Evolutionary conservation across 2,113 vertebrate species (phyloP).

Genomic region (Peromyscus leucopus): DNA sequence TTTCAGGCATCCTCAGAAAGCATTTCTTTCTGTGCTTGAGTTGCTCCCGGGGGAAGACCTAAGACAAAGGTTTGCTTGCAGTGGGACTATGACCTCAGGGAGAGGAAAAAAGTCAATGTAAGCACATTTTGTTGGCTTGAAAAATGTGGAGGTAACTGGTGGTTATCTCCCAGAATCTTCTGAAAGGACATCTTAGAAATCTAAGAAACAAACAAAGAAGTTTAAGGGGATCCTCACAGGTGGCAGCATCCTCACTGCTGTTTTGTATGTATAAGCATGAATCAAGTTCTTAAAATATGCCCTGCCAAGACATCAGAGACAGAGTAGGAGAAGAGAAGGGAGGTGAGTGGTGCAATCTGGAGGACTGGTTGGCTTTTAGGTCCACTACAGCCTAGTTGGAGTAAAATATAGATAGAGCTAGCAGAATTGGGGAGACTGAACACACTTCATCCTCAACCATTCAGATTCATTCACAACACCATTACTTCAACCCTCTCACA

Average conservation of each 20-base stretch:
- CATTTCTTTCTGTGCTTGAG: not conserved
- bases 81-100: not conserved
- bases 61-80: not conserved
- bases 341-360: not conserved
- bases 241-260: accelerated
- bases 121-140: not conserved
- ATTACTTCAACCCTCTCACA: not conserved
- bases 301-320: not conserved
- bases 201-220: not conserved
- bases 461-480: not conserved
- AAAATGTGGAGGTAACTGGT: not conserved
- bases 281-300: not conserved
- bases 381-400: not conserved
- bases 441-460: not conserved
- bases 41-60: not conserved
- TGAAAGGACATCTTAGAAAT: not conserved
- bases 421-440: not conserved
- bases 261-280: not conserved
- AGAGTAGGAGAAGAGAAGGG: not conserved
- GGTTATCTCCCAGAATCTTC: not conserved
- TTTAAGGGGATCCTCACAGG: not conserved
- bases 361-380: not conserved
- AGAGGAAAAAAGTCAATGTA: not conserved
- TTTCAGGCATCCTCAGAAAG: not conserved
- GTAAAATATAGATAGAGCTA: not conserved